Percentiles rank a stretch among this genome's conserved stretches.
phyloP scores from a whole-genome alignment of 2,113 vertebrate genomes.

The Holacanthus passer region DNA sequence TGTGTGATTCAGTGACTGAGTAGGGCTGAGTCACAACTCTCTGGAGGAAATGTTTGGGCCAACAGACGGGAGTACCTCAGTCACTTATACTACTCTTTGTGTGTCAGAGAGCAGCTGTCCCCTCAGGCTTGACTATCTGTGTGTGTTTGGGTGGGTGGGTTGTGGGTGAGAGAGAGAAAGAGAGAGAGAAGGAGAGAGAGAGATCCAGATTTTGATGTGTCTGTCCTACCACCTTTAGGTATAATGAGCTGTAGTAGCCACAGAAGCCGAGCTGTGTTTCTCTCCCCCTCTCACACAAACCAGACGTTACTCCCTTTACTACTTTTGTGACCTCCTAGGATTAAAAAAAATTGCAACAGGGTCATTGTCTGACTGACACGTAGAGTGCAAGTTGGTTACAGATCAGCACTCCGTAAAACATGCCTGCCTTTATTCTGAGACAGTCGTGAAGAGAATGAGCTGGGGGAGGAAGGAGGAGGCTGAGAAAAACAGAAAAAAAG shows the following conservation, averaged over 20 bases:
- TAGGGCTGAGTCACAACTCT: slow-evolving; percentile 40
- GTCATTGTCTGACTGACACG: slow-evolving; percentile 35
- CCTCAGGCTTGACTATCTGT: slow-evolving; percentile 42
- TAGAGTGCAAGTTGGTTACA: slow-evolving; percentile 10
- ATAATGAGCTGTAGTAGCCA: slow-evolving; percentile 64
- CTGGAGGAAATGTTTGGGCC: slow-evolving; percentile 41
- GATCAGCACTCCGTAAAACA: slow-evolving; percentile 9
- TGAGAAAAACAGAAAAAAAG: slow-evolving; percentile 51
- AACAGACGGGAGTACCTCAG: slow-evolving; percentile 38
- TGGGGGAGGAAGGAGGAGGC: slow-evolving; percentile 24
- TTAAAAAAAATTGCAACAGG: slow-evolving; percentile 4
- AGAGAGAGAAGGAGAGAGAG: not conserved
- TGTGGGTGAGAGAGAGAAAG: not conserved
- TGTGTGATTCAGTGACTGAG: slow-evolving; percentile 45
- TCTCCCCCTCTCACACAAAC: slow-evolving; percentile 23
- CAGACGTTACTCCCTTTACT: slow-evolving; percentile 43
- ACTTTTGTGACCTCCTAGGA: slow-evolving; percentile 15
- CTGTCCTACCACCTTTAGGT: slow-evolving; percentile 49
- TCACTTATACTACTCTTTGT: slow-evolving; percentile 46
- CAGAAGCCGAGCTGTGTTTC: slow-evolving; percentile 31
- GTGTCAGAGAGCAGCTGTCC: slow-evolving; percentile 70
- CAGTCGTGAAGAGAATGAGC: slow-evolving; percentile 16
- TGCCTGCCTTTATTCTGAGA: slow-evolving; percentile 22
- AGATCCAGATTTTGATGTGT: slow-evolving; percentile 23
- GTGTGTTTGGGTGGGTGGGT: slow-evolving; percentile 35